Percentiles rank a stretch among this genome's conserved stretches.
phyloP scores from a whole-genome alignment of 2,888 invertebrate genomes.

The Rhyacophila evoluta region DNA sequence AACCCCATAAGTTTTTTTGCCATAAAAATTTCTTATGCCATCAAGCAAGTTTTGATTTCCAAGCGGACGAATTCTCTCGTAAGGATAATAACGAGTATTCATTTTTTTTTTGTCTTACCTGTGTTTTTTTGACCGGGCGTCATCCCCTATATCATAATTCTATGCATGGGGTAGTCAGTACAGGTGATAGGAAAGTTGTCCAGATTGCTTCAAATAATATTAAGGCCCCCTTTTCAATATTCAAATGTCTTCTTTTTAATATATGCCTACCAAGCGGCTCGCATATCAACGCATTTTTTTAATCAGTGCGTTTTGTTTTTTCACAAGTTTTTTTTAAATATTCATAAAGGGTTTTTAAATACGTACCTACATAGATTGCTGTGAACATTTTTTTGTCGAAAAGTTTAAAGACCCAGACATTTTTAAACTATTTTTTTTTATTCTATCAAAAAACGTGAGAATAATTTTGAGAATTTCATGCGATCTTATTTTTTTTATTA shows the following conservation, averaged over 20 bases:
- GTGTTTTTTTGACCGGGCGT: constrained; percentile 48
- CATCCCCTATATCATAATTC: constrained; percentile 46
- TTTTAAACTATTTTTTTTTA: neutral
- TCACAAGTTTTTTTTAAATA: constrained; percentile 40
- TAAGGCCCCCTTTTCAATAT: constrained; percentile 43
- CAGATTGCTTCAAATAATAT: constrained; percentile 33
- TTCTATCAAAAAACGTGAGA: constrained; percentile 38
- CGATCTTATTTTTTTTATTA: constrained; percentile 3
- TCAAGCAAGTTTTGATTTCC: neutral
- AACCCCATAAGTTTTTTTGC: neutral
- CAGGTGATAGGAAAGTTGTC: constrained; percentile 44
- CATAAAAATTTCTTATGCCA: neutral
- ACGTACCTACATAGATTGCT: neutral
- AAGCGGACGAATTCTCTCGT: constrained; percentile 25
- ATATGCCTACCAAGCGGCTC: constrained; percentile 13
- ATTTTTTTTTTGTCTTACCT: constrained; percentile 48
- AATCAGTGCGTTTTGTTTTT: constrained; percentile 38
- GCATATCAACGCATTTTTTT: constrained; percentile 34
- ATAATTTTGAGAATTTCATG: constrained; percentile 15
- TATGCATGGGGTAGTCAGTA: constrained; percentile 34
- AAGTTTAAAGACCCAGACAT: neutral
- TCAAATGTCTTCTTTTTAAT: constrained; percentile 41
- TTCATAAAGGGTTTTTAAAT: constrained; percentile 34
- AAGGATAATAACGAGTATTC: constrained; percentile 44
- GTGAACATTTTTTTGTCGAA: neutral